These are phyloP conservation scores for Amazona finschi DNA, from an alignment of 2,797 vertebrate genomes.

Conservation along the genomic window DNA sequence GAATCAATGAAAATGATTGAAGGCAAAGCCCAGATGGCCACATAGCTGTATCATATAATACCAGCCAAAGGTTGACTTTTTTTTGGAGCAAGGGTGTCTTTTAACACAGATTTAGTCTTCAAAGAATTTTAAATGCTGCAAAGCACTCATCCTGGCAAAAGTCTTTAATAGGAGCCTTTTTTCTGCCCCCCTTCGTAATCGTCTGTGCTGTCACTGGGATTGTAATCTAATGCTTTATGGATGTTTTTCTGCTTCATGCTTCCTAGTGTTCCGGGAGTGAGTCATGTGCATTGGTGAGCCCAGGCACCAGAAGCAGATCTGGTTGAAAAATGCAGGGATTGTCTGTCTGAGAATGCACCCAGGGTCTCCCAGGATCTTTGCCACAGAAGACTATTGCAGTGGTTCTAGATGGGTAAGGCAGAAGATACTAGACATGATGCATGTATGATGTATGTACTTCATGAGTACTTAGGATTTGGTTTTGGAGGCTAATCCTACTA, in stretches of 20 bases:
- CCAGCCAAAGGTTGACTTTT: conserved; percentile 35
- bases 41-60: conserved; percentile 28
- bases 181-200: conserved; percentile 15
- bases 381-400: not conserved
- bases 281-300: not conserved
- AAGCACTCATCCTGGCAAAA: conserved; percentile 36
- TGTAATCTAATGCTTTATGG: conserved; percentile 59
- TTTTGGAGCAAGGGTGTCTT: conserved; percentile 47
- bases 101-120: conserved; percentile 54
- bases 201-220: conserved; percentile 41
- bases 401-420: not conserved
- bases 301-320: not conserved
- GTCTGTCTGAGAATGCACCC: not conserved
- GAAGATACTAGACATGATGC: not conserved
- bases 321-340: not conserved
- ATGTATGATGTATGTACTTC: too few species aligned
- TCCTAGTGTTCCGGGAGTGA: not conserved
- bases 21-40: conserved; percentile 64
- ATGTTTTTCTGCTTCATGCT: conserved; percentile 61
- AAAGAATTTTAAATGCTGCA: conserved; percentile 58
- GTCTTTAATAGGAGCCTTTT: conserved; percentile 15
- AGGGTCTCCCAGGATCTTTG: not conserved
- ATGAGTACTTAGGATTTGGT: not conserved
- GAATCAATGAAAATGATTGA: conserved; percentile 70
- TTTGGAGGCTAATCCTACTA: not conserved